Percentiles rank a stretch among this genome's conserved stretches.
These are phyloP conservation scores for Piezodorus guildinii DNA, from an alignment of 1,140 invertebrate genomes.

Conservation along the genomic window DNA sequence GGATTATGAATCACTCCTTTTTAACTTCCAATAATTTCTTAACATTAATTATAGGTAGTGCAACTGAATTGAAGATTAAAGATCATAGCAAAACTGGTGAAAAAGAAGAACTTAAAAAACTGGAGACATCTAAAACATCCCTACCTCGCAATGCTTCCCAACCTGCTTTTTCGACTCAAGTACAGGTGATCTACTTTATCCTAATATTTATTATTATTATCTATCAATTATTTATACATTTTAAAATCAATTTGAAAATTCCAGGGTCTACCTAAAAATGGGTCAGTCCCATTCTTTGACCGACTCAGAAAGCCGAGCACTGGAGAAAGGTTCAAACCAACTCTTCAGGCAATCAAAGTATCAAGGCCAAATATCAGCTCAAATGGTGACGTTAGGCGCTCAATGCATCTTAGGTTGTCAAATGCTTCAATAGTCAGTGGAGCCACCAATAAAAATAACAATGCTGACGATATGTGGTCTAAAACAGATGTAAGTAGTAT, in stretches of 20 bases:
- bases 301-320: constrained; percentile 61
- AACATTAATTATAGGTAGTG: constrained; percentile 16
- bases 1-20: too few species aligned
- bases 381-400: constrained; percentile 43
- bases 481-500: constrained; percentile 32
- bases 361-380: constrained; percentile 48
- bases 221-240: too few species aligned
- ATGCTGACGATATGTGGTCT: constrained; percentile 40
- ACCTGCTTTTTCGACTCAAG: constrained; percentile 68
- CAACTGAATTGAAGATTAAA: constrained; percentile 25
- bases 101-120: constrained; percentile 24
- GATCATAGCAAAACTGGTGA: constrained; percentile 20
- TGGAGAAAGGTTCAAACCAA: constrained; percentile 52
- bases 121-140: constrained; percentile 29
- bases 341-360: constrained; percentile 60
- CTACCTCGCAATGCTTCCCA: constrained; percentile 72
- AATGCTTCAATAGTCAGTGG: constrained; percentile 45
- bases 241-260: too few species aligned
- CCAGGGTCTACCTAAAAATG: constrained; percentile 64
- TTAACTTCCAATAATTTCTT: not conserved
- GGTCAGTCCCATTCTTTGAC: constrained; percentile 77
- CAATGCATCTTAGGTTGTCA: constrained; percentile 43
- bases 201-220: not conserved
- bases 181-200: constrained; percentile 35
- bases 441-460: constrained; percentile 48